Evolutionary conservation across 2,113 vertebrate genomes (phyloP).

Genomic region (Menidia beryllina): DNA sequence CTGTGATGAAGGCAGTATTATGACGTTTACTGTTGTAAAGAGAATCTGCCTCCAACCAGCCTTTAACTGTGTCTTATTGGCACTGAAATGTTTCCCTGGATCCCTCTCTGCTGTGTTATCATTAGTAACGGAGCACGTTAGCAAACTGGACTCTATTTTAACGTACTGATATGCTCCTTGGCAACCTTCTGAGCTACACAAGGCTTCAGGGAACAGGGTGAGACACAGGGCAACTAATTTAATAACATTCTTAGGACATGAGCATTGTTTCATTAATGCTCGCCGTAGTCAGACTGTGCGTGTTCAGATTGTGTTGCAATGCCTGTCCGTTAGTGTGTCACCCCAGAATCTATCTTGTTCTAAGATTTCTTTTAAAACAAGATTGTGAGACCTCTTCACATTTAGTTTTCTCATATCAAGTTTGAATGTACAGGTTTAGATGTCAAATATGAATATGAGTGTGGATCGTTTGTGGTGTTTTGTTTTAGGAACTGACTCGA

Average conservation of each 20-base stretch:
- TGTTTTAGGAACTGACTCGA: background rate
- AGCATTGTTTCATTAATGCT: conserved; percentile 42
- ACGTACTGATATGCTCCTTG: conserved; percentile 38
- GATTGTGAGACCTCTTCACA: background rate
- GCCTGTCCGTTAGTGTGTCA: conserved; percentile 31
- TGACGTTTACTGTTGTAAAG: background rate
- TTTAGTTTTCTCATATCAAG: background rate
- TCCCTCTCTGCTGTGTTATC: background rate
- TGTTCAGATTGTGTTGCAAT: conserved; percentile 47
- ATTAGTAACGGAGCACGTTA: background rate
- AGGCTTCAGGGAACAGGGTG: conserved; percentile 64
- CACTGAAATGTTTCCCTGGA: background rate
- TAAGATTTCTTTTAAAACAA: conserved; percentile 9
- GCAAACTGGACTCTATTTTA: conserved; percentile 32
- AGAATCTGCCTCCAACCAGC: conserved; percentile 1
- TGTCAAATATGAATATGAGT: too few relatives aligned
- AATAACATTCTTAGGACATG: conserved; percentile 64
- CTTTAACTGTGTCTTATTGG: background rate
- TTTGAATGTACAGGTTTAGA: background rate
- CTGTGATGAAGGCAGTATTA: background rate
- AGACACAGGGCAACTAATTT: conserved; percentile 70
- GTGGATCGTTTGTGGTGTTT: too few relatives aligned
- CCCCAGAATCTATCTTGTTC: conserved; percentile 29
- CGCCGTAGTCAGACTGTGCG: conserved; percentile 26
- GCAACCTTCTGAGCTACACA: conserved; percentile 33